Base-by-base conservation (phyloP, 2,113 vertebrate species). In the Arenaria interpres region DNA sequence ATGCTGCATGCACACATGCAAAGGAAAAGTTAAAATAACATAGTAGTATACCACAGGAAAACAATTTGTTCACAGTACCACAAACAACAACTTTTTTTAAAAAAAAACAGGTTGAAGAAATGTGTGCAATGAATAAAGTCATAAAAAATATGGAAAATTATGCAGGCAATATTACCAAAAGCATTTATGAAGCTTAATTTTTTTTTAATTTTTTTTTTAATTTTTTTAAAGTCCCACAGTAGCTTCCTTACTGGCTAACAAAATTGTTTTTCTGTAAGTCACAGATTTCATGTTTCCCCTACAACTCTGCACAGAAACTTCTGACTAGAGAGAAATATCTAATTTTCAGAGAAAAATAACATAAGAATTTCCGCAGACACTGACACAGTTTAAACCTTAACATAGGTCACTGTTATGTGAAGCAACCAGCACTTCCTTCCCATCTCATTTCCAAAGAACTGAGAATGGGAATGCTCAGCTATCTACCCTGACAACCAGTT, bases 1-100 rank as follows among this genome's bases (percentile, higher is more conserved):
- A 98, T 99, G 99, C 99, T 99, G 97, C 80, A 97, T 3, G 5
- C 32, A 96, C 10, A 96, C 4, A 76, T 2, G 39, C 10, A 35
- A 19, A 97, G 23, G 46, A 84, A 84, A 91, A 67, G 27, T 68
- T 82, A 96, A 96, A 88, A 81, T 25, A 69, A 79, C 12, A 19
- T 16, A 75, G 76, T 10, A 46, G 53, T 30, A 64, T 43, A 51
- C 7, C 21, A 53, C 10, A 83, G n/a, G 13, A 80, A 59, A 69
- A 51, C 10, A 66, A 46, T 43, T 30, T 64, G 8, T 48, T 88
- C 50, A 73, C 4, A 92, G 41, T 48, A 69, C 14, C 35, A 93
- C 30, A 91, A 89, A 69, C 32, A 85, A 23, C 13, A 74, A 6
- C 45, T 75, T 33, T 74, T 43, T 43, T 50, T 22, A 6, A 12